Base-by-base conservation (phyloP, 2,797 vertebrate species). In the Holocentrus rufus region DNA sequence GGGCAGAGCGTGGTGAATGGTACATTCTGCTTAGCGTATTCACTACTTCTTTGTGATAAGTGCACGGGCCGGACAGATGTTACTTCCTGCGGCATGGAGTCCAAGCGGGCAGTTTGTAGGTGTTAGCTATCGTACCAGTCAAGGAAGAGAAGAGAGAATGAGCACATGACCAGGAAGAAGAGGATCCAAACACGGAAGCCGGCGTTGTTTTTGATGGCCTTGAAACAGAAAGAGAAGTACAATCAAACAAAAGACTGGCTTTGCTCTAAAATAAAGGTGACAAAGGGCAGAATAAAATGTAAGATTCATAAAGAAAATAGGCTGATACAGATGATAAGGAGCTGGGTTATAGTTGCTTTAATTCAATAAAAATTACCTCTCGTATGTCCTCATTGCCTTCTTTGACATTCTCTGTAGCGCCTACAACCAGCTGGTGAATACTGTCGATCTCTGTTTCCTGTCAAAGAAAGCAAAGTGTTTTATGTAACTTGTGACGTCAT, bases 141-240 rank as follows among this genome's bases (percentile, higher is more conserved):
- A 83, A 99, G 92, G 90, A 99, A 99, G 67, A 99, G 95, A 74
- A 99, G 92, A 36, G 98, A 99, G 89, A 99, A 99, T 1, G 98
- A 99, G 79, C 98, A 99, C 98, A 98, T 99, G 71, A 98, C 97
- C 34, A 99, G 94, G 93, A 99, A 99, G 92, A 99, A 99, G 0
- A 99, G 95, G 88, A 99, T 96, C 98, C 98, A 99, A 2, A 99
- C 98, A 1, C 98, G 93, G 92, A 99, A 99, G 76, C 98, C 98
- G 0, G 98, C 98, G 0, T 99, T 99, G 92, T 99, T 99, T 88
- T 99, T 97, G 80, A 99, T 99, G 25, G 98, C 98, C 98, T 99
- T 77, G 60, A 55, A 44, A 72, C 2, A 57, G 18, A 44, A 47
- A 36, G 25, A 42, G 81, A 71, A 15, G 4, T 42, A n/a, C 8